Conservation (phyloP, 2,113 vertebrate species). For the Gorsachius goisagi region DNA sequence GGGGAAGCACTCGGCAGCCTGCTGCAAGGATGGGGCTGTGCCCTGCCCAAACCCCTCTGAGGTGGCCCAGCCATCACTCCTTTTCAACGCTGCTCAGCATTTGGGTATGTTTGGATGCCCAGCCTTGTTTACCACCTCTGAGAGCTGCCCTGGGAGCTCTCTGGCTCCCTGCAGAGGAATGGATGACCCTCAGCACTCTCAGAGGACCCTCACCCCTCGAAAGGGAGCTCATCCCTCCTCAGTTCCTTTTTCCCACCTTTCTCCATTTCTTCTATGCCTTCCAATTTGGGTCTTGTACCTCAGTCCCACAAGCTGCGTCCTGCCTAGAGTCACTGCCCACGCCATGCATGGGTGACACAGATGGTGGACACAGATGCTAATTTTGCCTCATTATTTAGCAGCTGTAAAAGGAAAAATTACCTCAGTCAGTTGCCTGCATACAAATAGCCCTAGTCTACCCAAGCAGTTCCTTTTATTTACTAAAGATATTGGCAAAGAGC, state of each 20-base stretch:
- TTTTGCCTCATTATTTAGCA: neutral
- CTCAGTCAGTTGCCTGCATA: neutral
- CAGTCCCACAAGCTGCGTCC: neutral
- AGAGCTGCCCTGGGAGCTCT: neutral
- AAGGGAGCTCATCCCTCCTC: neutral
- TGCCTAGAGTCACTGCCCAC: neutral
- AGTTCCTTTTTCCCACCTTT: neutral
- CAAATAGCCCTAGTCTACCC: neutral
- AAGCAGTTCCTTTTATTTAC: neutral
- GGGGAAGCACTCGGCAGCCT: fast-evolving
- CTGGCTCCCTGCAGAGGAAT: neutral
- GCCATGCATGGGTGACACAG: neutral
- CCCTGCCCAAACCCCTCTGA: neutral
- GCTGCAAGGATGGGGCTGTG: neutral
- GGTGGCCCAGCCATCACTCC: neutral
- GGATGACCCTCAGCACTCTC: neutral
- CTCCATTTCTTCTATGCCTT: neutral
- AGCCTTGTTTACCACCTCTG: neutral
- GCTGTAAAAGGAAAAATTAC: neutral
- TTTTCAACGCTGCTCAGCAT: neutral
- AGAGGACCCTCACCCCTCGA: neutral
- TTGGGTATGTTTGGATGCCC: neutral
- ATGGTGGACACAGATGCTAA: neutral
- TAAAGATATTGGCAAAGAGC: neutral
- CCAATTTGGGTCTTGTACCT: neutral